Percentiles rank a stretch among this genome's conserved stretches.
Conservation (phyloP, 2,797 vertebrate genomes). For the Pantherophis vulpinus region DNA sequence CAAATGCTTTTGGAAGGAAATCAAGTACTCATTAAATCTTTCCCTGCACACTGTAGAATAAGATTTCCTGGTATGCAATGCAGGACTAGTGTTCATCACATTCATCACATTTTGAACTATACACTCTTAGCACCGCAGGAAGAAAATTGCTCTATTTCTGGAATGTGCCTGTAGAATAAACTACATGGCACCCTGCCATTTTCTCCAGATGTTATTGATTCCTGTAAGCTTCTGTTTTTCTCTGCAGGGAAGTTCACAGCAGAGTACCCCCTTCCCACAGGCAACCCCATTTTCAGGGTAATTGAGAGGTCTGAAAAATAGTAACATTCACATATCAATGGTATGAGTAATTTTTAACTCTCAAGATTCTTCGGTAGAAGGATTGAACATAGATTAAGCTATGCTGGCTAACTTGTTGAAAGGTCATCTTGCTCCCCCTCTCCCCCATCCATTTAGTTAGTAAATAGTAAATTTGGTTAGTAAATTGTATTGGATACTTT, state of each 20-base stretch:
- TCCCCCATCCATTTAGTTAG: background rate
- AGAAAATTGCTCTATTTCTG: background rate
- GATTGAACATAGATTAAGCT: background rate
- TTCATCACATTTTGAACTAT: slow-evolving; percentile 23
- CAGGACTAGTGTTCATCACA: slow-evolving; percentile 21
- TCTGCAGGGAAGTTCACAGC: background rate
- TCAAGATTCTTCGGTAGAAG: background rate
- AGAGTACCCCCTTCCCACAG: background rate
- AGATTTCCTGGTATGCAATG: background rate
- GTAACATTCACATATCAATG: background rate
- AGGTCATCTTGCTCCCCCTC: background rate
- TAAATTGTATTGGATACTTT: background rate
- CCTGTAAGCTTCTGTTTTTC: slow-evolving; percentile 6
- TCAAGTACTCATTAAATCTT: slow-evolving; percentile 14
- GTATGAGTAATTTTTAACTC: rapidly evolving
- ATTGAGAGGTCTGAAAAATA: background rate
- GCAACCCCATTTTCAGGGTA: background rate
- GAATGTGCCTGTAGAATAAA: background rate
- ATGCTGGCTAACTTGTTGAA: background rate
- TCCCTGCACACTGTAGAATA: background rate
- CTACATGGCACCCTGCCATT: background rate
- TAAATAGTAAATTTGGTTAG: background rate
- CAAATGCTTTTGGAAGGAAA: background rate
- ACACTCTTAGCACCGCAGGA: slow-evolving; percentile 2
- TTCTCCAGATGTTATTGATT: background rate